Percentiles rank a stretch among this genome's conserved stretches.
Conservation (phyloP, 64 coral and sea anemone genomes). For the Catalaphyllia jardinei region DNA sequence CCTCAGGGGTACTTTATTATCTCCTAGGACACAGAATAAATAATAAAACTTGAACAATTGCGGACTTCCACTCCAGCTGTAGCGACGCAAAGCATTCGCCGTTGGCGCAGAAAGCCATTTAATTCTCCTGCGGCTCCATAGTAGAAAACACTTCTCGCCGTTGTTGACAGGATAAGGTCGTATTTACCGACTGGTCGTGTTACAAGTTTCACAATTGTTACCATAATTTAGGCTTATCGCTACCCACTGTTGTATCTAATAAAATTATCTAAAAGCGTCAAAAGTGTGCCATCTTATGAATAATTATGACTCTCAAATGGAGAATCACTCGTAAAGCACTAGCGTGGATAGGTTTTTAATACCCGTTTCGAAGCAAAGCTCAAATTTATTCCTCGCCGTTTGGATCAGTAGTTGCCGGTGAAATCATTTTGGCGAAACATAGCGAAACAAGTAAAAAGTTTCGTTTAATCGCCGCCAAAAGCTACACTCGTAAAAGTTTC, state of each 20-base stretch:
- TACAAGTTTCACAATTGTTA: conserved; percentile 68
- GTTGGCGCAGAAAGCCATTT: conserved; percentile 3
- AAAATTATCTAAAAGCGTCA: conserved; percentile 94
- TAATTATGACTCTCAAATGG: conserved; percentile 50
- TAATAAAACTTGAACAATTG: conserved; percentile 53
- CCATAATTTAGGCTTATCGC: conserved; percentile 72
- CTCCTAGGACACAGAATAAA: conserved; percentile 60
- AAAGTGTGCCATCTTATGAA: conserved; percentile 75
- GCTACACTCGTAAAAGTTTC: conserved; percentile 53
- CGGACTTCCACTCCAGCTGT: conserved; percentile 45
- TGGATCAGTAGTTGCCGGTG: neutral
- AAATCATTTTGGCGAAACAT: conserved; percentile 27
- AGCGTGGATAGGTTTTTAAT: conserved; percentile 22
- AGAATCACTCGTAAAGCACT: conserved; percentile 25
- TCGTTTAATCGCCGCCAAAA: conserved; percentile 1
- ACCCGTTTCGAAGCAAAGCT: conserved; percentile 1
- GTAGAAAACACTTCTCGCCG: neutral
- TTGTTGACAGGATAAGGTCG: neutral
- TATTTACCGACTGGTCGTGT: conserved; percentile 37
- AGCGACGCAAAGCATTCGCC: conserved; percentile 5
- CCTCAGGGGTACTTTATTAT: conserved; percentile 46
- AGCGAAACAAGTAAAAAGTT: conserved; percentile 5
- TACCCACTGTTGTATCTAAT: conserved; percentile 86
- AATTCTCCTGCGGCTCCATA: neutral
- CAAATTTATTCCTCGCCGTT: neutral